A percentile compares a stretch with the other conserved stretches of the same genome.
phyloP scores from a whole-genome alignment of 2,797 vertebrate genomes.

The Coilia nasus region DNA sequence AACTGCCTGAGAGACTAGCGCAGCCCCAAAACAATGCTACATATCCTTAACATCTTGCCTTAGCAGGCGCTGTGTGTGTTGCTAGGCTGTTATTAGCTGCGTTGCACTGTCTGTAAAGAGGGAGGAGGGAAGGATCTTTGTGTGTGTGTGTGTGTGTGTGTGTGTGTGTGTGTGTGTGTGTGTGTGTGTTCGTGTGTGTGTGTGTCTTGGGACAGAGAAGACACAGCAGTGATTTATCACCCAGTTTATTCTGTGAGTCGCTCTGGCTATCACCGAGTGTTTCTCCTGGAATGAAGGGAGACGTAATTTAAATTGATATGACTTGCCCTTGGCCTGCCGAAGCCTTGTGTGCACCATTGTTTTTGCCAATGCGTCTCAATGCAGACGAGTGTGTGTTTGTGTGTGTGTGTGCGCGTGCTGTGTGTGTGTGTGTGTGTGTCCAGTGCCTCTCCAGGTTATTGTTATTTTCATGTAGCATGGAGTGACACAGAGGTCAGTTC shows the following conservation, averaged over 20 bases:
- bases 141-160: not conserved
- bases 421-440: slow-evolving; percentile 39
- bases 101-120: not conserved
- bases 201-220: not conserved
- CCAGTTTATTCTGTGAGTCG: slow-evolving; percentile 4
- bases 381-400: slow-evolving; percentile 14
- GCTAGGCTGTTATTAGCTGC: not conserved
- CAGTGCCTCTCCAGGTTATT: slow-evolving; percentile 47
- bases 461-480: slow-evolving; percentile 56
- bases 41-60: not conserved
- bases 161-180: not conserved
- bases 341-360: not conserved
- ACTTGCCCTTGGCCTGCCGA: slow-evolving; percentile 23
- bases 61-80: not conserved
- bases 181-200: not conserved
- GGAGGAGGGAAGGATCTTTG: not conserved
- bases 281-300: slow-evolving; percentile 26
- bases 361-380: not conserved
- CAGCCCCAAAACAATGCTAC: not conserved
- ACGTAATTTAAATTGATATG: slow-evolving; percentile 46
- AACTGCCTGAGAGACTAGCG: not conserved
- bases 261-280: not conserved
- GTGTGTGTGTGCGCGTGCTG: not conserved
- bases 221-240: slow-evolving; percentile 14
- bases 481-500: slow-evolving; percentile 62